phyloP scores from a whole-genome alignment of 1,140 invertebrate species.

The Parasteatoda tepidariorum region DNA sequence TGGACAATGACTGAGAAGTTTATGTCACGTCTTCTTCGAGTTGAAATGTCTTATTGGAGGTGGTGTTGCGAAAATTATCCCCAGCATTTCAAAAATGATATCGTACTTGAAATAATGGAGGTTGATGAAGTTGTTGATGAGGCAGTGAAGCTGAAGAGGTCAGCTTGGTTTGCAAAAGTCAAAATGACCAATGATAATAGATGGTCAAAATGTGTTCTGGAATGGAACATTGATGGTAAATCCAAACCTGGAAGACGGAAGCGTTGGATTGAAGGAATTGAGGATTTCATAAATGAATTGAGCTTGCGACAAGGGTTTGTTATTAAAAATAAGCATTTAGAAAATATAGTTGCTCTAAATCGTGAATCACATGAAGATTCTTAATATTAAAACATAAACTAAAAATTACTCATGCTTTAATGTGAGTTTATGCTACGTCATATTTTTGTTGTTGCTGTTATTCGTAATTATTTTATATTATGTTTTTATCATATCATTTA shows the following conservation, averaged over 20 bases:
- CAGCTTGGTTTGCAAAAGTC: constrained; percentile 2
- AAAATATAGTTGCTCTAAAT: background rate
- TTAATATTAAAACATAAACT: too few relatives aligned
- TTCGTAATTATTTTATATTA: too few relatives aligned
- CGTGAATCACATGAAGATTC: too few relatives aligned
- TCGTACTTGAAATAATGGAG: background rate
- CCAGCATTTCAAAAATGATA: background rate
- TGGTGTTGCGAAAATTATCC: constrained; percentile 24
- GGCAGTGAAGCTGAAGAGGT: background rate
- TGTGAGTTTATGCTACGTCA: too few relatives aligned
- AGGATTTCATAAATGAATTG: background rate
- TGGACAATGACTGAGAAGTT: constrained; percentile 7
- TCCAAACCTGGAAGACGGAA: background rate
- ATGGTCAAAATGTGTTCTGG: background rate
- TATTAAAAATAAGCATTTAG: background rate
- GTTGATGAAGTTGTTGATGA: background rate
- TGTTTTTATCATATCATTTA: too few relatives aligned
- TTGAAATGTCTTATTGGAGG: constrained; percentile 28
- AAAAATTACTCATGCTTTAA: too few relatives aligned
- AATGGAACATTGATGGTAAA: constrained; percentile 2
- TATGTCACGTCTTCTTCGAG: background rate
- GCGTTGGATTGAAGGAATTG: constrained; percentile 33
- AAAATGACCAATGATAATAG: background rate
- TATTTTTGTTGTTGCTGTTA: too few relatives aligned
- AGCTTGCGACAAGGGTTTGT: background rate